phyloP scores from a whole-genome alignment of 2,113 vertebrate genomes.

The Nycticorax nycticorax region DNA sequence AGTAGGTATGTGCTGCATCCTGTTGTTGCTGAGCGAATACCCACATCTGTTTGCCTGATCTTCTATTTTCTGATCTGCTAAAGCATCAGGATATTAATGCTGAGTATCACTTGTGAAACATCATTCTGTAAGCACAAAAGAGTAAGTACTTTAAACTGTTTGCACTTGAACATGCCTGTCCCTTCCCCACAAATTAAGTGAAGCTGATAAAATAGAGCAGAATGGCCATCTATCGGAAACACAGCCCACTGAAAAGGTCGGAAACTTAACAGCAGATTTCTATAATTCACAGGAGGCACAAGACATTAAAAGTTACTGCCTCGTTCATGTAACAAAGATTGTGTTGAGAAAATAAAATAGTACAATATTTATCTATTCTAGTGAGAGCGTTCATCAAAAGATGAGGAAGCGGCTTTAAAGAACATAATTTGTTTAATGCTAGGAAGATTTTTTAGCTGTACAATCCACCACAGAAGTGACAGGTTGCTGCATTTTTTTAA shows the following conservation, averaged over 20 bases:
- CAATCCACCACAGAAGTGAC: neutral
- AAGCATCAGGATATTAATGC: neutral
- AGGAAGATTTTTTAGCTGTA: neutral
- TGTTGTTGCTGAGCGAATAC: neutral
- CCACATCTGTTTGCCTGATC: neutral
- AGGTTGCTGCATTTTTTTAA: neutral
- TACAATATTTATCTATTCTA: conserved; percentile 46
- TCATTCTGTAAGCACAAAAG: neutral
- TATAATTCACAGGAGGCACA: conserved; percentile 8
- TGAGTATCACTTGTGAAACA: neutral
- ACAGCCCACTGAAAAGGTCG: conserved; percentile 41
- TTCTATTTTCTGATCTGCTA: neutral
- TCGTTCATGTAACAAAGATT: conserved; percentile 46
- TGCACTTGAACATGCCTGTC: neutral
- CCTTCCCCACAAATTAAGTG: conserved; percentile 23
- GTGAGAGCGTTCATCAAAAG: conserved; percentile 20
- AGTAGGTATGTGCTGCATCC: neutral
- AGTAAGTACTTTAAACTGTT: neutral
- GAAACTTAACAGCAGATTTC: conserved; percentile 23
- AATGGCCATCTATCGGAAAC: conserved; percentile 4
- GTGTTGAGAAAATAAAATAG: conserved; percentile 55
- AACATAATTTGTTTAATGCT: neutral
- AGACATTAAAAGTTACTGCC: conserved; percentile 19
- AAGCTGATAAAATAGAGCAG: conserved; percentile 23
- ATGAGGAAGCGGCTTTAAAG: neutral